Percentiles rank a stretch among this genome's conserved stretches.
phyloP scores from a whole-genome alignment of 2,113 vertebrate genomes.

The Pholis gunnellus region DNA sequence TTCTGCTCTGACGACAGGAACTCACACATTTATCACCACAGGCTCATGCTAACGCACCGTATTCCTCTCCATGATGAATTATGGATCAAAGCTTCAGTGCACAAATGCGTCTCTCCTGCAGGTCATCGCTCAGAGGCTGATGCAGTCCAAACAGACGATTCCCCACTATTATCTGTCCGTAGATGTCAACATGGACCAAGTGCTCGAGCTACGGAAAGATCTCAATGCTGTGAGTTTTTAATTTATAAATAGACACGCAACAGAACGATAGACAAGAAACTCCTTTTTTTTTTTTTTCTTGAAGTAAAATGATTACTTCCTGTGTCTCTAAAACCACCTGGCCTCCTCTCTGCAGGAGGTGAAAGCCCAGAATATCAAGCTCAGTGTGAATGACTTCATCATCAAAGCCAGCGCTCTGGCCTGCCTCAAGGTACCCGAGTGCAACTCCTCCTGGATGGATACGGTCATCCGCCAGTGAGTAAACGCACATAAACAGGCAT shows the following conservation, averaged over 20 bases:
- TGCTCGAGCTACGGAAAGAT: conserved; percentile 92
- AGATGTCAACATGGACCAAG: conserved; percentile 95
- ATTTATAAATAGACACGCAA: background rate
- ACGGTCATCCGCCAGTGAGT: conserved; percentile 98
- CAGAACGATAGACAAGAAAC: background rate
- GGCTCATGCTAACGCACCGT: conserved; percentile 2
- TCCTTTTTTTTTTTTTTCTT: background rate
- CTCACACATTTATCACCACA: conserved; percentile 29
- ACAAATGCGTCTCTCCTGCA: conserved; percentile 66
- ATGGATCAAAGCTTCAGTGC: conserved; percentile 45
- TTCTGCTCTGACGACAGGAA: conserved; percentile 26
- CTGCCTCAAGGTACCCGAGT: conserved; percentile 97
- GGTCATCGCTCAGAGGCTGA: conserved; percentile 97
- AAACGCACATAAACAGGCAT: conserved; percentile 9
- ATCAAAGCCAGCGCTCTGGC: conserved; percentile 97
- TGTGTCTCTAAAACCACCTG: conserved; percentile 16
- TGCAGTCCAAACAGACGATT: conserved; percentile 98
- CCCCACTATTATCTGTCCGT: conserved; percentile 99
- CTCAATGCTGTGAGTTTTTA: conserved; percentile 90
- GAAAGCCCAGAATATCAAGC: conserved; percentile 90
- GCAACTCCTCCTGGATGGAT: conserved; percentile 98
- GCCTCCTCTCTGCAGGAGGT: conserved; percentile 85
- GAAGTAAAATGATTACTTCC: conserved; percentile 3
- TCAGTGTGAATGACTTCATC: conserved; percentile 98
- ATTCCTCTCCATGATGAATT: conserved; percentile 28